phyloP scores from a whole-genome alignment of 1,140 invertebrate species.

The Cherax destructor region DNA sequence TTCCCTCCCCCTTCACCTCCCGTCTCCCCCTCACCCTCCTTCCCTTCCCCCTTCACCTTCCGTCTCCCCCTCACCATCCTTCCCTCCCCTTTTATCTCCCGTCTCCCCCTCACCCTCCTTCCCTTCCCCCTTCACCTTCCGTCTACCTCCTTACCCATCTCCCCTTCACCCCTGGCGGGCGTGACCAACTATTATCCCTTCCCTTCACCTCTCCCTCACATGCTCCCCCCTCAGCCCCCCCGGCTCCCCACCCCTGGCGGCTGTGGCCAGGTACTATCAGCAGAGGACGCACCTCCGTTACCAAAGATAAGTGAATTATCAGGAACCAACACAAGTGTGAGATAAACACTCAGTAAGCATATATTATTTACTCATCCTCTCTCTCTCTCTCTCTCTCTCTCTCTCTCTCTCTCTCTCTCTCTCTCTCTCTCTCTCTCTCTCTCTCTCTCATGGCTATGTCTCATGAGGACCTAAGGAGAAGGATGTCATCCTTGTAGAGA shows the following conservation, averaged over 20 bases:
- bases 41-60: not conserved
- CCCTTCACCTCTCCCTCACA: not conserved
- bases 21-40: not conserved
- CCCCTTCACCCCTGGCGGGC: not conserved
- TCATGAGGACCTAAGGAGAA: not conserved
- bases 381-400: conserved; percentile 7
- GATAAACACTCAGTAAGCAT: too few species aligned
- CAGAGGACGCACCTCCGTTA: not conserved
- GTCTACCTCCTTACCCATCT: not conserved
- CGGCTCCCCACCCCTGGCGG: not conserved
- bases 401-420: conserved; percentile 5
- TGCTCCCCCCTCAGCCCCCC: too few species aligned
- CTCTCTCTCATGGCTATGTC: not conserved
- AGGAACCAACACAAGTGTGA: too few species aligned
- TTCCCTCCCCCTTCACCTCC: not conserved
- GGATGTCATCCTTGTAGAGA: too few species aligned
- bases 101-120: not conserved
- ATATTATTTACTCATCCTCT: not conserved
- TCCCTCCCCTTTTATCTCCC: too few species aligned
- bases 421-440: not conserved
- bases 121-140: not conserved
- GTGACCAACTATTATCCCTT: not conserved
- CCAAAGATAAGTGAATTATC: not conserved
- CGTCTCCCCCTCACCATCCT: too few species aligned
- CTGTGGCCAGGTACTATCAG: too few species aligned